Evolutionary conservation across 2,797 vertebrate species (phyloP).

Genomic region (Acridotheres tristis): DNA sequence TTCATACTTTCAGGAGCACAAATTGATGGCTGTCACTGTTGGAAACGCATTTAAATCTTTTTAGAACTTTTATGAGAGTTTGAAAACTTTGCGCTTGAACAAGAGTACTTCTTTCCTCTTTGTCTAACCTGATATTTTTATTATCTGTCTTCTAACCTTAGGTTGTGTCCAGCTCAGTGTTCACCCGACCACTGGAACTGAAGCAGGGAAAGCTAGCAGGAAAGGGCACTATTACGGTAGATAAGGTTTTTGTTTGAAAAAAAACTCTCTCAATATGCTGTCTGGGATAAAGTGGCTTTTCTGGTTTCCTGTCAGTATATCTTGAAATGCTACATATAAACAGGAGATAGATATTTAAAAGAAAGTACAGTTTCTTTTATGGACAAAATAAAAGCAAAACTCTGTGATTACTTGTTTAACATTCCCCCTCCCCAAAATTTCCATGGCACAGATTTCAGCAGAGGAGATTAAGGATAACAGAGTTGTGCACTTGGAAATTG

Average conservation of each 20-base stretch:
- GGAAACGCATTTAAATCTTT: background rate
- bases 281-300: background rate
- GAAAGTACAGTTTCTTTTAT: background rate
- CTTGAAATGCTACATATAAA: background rate
- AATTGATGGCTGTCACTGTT: background rate
- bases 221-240: conserved; percentile 87
- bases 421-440: rapidly evolving
- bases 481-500: conserved; percentile 84
- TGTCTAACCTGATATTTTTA: background rate
- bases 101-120: background rate
- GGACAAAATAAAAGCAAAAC: background rate
- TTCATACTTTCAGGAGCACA: background rate
- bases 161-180: conserved; percentile 85
- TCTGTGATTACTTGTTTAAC: background rate
- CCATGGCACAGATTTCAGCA: conserved; percentile 79
- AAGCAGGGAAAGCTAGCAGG: conserved; percentile 92
- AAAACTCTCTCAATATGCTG: background rate
- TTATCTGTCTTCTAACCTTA: conserved; percentile 62
- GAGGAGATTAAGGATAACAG: conserved; percentile 91
- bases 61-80: background rate
- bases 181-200: conserved; percentile 87
- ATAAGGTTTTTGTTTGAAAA: background rate
- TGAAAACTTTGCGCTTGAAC: background rate
- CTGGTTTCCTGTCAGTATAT: background rate
- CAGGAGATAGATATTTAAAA: background rate